A percentile compares a stretch with the other conserved stretches of the same genome.
Evolutionary conservation across 1,140 invertebrate species (phyloP).

Genomic region (Drosophila miranda): DNA sequence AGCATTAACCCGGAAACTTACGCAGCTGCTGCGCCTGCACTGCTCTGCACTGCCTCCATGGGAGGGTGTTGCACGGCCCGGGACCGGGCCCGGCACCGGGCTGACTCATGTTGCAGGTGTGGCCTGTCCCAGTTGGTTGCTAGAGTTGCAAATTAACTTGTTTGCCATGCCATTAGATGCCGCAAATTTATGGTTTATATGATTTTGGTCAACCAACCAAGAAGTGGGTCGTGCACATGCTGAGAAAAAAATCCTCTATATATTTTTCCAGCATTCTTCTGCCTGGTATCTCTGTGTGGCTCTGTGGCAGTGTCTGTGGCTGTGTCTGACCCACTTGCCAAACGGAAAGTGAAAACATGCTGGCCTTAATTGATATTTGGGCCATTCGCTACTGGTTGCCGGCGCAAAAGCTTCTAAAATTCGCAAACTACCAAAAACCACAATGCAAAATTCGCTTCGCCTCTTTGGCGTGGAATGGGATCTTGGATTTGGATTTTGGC

Average conservation of each 20-base stretch:
- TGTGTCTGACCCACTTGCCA: conserved; percentile 53
- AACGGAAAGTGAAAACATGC: conserved; percentile 71
- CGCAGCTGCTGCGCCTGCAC: conserved; percentile 29
- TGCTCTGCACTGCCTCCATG: conserved; percentile 15
- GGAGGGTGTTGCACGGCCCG: conserved; percentile 57
- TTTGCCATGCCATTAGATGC: conserved; percentile 70
- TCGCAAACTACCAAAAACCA: conserved; percentile 30
- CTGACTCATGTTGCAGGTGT: conserved; percentile 13
- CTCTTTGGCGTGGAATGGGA: conserved; percentile 27
- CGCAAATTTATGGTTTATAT: conserved; percentile 70
- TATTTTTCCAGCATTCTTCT: conserved; percentile 39
- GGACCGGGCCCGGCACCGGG: too few species aligned
- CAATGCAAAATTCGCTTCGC: conserved; percentile 50
- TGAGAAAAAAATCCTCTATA: conserved; percentile 11
- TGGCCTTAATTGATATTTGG: conserved; percentile 73
- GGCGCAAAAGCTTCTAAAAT: conserved; percentile 51
- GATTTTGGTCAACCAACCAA: conserved; percentile 55
- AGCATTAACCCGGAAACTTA: conserved; percentile 75
- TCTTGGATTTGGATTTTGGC: conserved; percentile 21
- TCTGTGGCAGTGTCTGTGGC: conserved; percentile 12
- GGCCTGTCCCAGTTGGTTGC: conserved; percentile 39
- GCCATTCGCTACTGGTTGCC: conserved; percentile 37
- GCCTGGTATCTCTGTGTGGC: background rate
- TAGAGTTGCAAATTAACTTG: conserved; percentile 64
- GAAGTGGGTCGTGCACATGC: conserved; percentile 49